Evolutionary conservation across 2,797 vertebrate genomes (phyloP).

Genomic region (Chromis chromis): DNA sequence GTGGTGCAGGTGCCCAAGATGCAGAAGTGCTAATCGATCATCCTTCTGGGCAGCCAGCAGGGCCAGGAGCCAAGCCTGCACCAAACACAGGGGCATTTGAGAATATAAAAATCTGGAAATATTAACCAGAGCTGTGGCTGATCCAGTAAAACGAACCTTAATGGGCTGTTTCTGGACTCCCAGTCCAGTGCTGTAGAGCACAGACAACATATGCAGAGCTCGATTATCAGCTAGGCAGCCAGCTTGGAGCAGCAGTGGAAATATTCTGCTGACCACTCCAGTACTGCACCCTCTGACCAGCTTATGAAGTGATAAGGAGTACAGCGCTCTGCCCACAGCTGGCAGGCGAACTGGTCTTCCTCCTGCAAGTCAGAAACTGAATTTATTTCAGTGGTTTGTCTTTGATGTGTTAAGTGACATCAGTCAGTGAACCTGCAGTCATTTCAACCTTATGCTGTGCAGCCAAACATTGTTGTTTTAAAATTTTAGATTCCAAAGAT

Average conservation of each 20-base stretch:
- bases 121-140: slow-evolving; percentile 1
- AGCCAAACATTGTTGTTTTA: background rate
- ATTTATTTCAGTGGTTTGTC: slow-evolving; percentile 6
- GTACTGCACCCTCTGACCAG: slow-evolving; percentile 55
- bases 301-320: slow-evolving; percentile 72
- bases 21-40: slow-evolving; percentile 83
- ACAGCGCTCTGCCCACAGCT: slow-evolving; percentile 77
- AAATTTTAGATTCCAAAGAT: background rate
- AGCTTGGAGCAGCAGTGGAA: slow-evolving; percentile 84
- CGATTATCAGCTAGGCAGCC: slow-evolving; percentile 81
- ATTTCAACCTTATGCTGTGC: background rate
- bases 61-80: slow-evolving; percentile 83
- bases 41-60: slow-evolving; percentile 84
- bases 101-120: background rate
- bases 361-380: slow-evolving; percentile 52
- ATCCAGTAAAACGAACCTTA: slow-evolving; percentile 75
- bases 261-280: slow-evolving; percentile 59
- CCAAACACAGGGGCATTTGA: slow-evolving; percentile 41
- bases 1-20: slow-evolving; percentile 84
- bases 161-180: slow-evolving; percentile 73
- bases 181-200: slow-evolving; percentile 81
- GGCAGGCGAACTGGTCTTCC: slow-evolving; percentile 45
- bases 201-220: slow-evolving; percentile 83
- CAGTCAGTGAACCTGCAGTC: background rate
- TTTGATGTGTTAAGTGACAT: background rate